Evolutionary conservation across 1,140 invertebrate species (phyloP), one percentile per base, ranked within the genome.

Genomic region (Drosophila bocki): DNA sequence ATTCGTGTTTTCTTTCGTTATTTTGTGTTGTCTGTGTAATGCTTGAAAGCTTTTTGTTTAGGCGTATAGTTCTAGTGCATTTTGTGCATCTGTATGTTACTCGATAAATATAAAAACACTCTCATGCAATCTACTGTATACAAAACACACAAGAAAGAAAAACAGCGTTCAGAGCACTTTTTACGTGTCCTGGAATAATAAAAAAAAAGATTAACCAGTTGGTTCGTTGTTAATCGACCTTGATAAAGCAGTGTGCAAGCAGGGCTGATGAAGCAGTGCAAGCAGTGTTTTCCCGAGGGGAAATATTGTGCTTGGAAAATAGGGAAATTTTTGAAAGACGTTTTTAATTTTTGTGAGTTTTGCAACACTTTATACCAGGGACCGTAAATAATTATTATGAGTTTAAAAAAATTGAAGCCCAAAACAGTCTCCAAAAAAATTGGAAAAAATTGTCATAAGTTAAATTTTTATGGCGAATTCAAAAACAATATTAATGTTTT

Each of bases 1-100:
- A 53, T 53, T 67, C 58, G 32, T 60, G 39, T 78, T 63, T 54
- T 54, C 35, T 69, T 80, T 59, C 15, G 33, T 56, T 45, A 12
- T 81, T 58, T 70, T 75, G 37, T 48, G 63, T 64, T 50, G 47
- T 60, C 78, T 61, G 48, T 57, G 44, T 78, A 54, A 59, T 69
- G 72, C 81, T 77, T 84, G 63, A 83, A 83, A 62, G 75, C 65
- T 70, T 76, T 84, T 84, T 76, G 56, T 58, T 69, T 70, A 67
- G 71, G 48, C 42, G 41, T 60, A 13, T 76, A 68, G 41, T 68
- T 68, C 47, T 75, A 78, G 41, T 69, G 75, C 80, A 78, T 82
- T 83, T 79, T 82, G 60, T 83, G 80, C 80, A 82, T 83, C 62
- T 63, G 70, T 53, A 53, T 58, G 53, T 75, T 57, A 39, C 12